Evolutionary conservation across 2,888 invertebrate genomes (phyloP), one percentile per base, ranked within the genome.

Genomic region (Pharmacophagus antenor): DNA sequence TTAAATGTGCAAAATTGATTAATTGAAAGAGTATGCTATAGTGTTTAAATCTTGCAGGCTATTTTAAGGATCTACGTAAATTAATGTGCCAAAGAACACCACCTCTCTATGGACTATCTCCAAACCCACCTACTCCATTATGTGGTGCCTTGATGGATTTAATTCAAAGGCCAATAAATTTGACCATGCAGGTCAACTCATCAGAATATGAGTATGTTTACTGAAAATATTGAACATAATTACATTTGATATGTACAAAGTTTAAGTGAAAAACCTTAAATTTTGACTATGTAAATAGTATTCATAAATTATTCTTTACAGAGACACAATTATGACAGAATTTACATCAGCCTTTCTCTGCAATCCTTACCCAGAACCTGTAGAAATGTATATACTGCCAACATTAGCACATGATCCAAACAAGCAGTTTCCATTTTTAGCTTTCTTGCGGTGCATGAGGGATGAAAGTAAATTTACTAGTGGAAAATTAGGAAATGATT

Each of bases 61-160:
- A 96, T 80, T 97, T 96, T 77, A 89, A 91, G 64, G 93, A 95
- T 70, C 82, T 97, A 67, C 92, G 95, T 65, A 86, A 87, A 58
- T 79, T 97, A 55, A 76, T 97, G 67, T 95, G 96, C 65, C 86
- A 92, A 55, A 93, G 92, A 72, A 92, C 94, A 71, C 95, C 95
- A 22, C 93, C 94, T 8, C 85, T 94, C 67, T 92, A 94, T 67
- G 95, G 95, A 47, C 92, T 92, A 23, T 93, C 94, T 0, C 76
- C 93, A 0, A 89, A 92, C 61, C 93, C 96, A 23, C 95, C 95
- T 0, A 95, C 95, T 25, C 94, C 94, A 1, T 88, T 95, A 21
- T 92, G 95, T 7, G 94, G 93, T 42, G 95, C 95, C 63, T 87
- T 97, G 2, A 84, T 96, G 59, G 94, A 95, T 70, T 92, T 98